phyloP scores from a whole-genome alignment of 2,888 invertebrate genomes.

The Leptinotarsa rubiginosa region DNA sequence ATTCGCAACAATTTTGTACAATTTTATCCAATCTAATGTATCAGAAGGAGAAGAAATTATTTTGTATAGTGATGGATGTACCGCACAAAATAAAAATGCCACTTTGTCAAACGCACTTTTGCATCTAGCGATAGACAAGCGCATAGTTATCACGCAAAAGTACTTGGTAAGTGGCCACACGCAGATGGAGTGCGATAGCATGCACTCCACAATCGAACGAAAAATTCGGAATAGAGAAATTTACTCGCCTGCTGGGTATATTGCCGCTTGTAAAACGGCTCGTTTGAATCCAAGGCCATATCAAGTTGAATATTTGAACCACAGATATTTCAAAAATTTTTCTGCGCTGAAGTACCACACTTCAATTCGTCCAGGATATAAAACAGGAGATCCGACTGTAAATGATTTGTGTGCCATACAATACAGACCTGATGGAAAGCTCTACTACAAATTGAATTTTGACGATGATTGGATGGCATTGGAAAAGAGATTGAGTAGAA shows the following conservation, averaged over 20 bases:
- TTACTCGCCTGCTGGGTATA: conserved; percentile 46
- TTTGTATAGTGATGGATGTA: conserved; percentile 41
- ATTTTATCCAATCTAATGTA: conserved; percentile 28
- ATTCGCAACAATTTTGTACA: conserved; percentile 24
- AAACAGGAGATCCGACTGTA: conserved; percentile 38
- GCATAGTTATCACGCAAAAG: conserved; percentile 51
- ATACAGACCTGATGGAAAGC: conserved; percentile 37
- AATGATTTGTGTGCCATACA: conserved; percentile 39
- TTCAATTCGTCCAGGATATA: conserved; percentile 20
- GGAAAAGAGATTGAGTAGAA: conserved; percentile 27
- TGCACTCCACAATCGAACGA: conserved; percentile 46
- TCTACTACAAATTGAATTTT: conserved; percentile 40
- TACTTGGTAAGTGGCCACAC: conserved; percentile 54
- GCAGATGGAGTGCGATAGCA: conserved; percentile 53
- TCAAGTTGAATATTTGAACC: conserved; percentile 8
- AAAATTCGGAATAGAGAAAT: conserved; percentile 40
- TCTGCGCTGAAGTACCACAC: conserved; percentile 21
- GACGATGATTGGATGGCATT: conserved; percentile 27
- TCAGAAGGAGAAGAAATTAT: conserved; percentile 26
- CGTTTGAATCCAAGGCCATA: conserved; percentile 41
- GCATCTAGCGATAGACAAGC: conserved; percentile 39
- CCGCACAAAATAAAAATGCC: conserved; percentile 40
- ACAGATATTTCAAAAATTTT: conserved; percentile 16
- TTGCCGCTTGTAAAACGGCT: conserved; percentile 39
- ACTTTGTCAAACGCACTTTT: conserved; percentile 53